phyloP scores from a whole-genome alignment of 2,113 vertebrate genomes.

The Chascanopsetta lugubris region DNA sequence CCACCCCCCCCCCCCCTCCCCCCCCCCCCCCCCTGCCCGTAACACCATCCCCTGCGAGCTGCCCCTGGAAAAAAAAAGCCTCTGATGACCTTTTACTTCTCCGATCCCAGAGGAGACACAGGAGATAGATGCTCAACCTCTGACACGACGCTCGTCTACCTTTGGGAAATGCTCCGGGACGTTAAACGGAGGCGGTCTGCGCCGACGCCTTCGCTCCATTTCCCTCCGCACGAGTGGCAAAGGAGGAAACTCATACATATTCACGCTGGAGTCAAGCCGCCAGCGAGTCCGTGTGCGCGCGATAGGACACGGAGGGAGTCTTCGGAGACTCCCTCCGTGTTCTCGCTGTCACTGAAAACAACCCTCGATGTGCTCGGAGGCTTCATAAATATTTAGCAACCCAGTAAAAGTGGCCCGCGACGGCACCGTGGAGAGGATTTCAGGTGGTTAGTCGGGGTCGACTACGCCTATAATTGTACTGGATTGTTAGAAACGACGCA shows the following conservation, averaged over 20 bases:
- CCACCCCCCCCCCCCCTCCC: background rate
- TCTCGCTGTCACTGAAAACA: conserved; percentile 48
- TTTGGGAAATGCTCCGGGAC: conserved; percentile 18
- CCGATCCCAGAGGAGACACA: conserved; percentile 19
- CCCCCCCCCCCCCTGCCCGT: no score
- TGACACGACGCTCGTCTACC: conserved; percentile 35
- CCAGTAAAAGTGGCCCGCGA: conserved; percentile 45
- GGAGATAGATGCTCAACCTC: conserved; percentile 27
- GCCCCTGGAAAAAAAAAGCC: conserved; percentile 3
- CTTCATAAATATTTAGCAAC: conserved; percentile 68
- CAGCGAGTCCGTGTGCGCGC: conserved; percentile 26
- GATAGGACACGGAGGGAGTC: conserved; percentile 52
- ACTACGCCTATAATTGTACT: conserved; percentile 43
- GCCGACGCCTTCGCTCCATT: conserved; percentile 41
- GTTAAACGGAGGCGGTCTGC: conserved; percentile 21
- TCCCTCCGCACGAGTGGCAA: conserved; percentile 23
- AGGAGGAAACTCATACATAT: conserved; percentile 59
- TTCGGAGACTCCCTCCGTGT: conserved; percentile 40
- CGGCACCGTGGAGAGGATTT: conserved; percentile 20
- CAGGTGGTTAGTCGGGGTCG: conserved; percentile 24
- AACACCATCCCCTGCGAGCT: conserved; percentile 1
- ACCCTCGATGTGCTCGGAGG: conserved; percentile 38
- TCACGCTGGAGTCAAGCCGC: conserved; percentile 35
- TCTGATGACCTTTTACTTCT: conserved; percentile 29
- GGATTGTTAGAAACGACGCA: conserved; percentile 24